Evolutionary conservation across 2,888 invertebrate species (phyloP).

Genomic region (Aleiodes testaceus): DNA sequence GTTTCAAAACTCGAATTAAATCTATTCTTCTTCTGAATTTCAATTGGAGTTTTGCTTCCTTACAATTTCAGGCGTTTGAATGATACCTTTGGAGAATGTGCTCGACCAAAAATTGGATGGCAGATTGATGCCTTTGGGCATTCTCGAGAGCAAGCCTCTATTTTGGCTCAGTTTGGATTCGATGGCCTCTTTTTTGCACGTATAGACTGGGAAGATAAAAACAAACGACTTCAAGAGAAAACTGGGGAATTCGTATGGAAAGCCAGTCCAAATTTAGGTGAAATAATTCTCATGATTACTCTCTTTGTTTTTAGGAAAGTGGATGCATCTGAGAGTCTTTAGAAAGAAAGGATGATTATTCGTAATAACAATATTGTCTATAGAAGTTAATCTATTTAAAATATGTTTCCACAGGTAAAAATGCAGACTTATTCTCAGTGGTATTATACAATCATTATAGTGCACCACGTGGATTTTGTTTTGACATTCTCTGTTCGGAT

Average conservation of each 20-base stretch:
- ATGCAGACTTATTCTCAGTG: slow-evolving; percentile 87
- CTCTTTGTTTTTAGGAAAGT: too few species aligned
- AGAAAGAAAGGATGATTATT: slow-evolving; percentile 83
- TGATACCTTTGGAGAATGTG: slow-evolving; percentile 83
- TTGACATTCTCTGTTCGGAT: slow-evolving; percentile 88
- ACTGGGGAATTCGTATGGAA: slow-evolving; percentile 91
- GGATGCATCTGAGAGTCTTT: too few species aligned
- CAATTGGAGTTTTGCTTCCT: too few species aligned
- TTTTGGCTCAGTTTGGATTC: slow-evolving; percentile 88
- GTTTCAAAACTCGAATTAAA: too few species aligned
- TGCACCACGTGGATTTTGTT: slow-evolving; percentile 94
- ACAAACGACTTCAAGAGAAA: slow-evolving; percentile 75
- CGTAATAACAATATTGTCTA: slow-evolving; percentile 72
- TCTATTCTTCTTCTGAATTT: too few species aligned
- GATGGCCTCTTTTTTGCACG: slow-evolving; percentile 92
- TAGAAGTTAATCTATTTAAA: not conserved
- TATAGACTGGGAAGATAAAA: slow-evolving; percentile 90
- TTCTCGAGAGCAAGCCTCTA: slow-evolving; percentile 88
- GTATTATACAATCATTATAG: slow-evolving; percentile 87
- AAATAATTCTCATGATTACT: too few species aligned
- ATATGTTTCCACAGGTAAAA: slow-evolving; percentile 73
- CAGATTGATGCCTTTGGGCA: slow-evolving; percentile 92
- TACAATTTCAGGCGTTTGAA: slow-evolving; percentile 71
- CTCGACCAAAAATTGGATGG: slow-evolving; percentile 83
- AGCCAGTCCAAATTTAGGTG: slow-evolving; percentile 82